Evolutionary conservation across 2,888 invertebrate species (phyloP).

Genomic region (Dynastes tityus): DNA sequence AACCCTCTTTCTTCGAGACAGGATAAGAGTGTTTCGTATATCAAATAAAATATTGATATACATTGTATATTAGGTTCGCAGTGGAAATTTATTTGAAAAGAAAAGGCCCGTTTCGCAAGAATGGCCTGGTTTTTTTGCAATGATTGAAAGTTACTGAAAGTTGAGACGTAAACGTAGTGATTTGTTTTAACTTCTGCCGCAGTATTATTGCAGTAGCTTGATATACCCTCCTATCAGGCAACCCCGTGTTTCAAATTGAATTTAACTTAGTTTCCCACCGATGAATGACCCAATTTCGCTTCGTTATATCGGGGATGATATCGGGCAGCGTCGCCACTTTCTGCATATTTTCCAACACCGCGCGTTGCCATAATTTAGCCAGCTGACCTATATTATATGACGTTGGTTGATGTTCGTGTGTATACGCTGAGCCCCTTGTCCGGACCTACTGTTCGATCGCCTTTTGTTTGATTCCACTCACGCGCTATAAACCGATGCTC

Average conservation of each 20-base stretch:
- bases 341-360: constrained; percentile 47
- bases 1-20: not conserved
- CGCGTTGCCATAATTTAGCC: constrained; percentile 37
- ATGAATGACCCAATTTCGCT: constrained; percentile 49
- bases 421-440: constrained; percentile 13
- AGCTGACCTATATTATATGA: constrained; percentile 48
- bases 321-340: constrained; percentile 38
- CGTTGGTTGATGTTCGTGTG: constrained; percentile 24
- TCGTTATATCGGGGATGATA: constrained; percentile 13
- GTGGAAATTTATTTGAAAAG: not conserved
- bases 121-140: not conserved
- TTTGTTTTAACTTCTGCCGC: not conserved
- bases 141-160: constrained; percentile 2
- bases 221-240: constrained; percentile 1
- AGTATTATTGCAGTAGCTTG: constrained; percentile 17
- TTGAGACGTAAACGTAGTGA: constrained; percentile 12
- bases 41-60: no score
- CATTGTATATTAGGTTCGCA: not conserved
- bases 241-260: constrained; percentile 28
- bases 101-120: not conserved
- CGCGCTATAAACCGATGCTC: not conserved
- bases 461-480: constrained; percentile 30
- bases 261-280: constrained; percentile 11
- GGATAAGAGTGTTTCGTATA: not conserved
- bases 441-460: not conserved